A percentile compares a stretch with the other conserved stretches of the same genome.
Evolutionary conservation across 2,888 invertebrate species (phyloP).

Genomic region (Drosophila ochracea): DNA sequence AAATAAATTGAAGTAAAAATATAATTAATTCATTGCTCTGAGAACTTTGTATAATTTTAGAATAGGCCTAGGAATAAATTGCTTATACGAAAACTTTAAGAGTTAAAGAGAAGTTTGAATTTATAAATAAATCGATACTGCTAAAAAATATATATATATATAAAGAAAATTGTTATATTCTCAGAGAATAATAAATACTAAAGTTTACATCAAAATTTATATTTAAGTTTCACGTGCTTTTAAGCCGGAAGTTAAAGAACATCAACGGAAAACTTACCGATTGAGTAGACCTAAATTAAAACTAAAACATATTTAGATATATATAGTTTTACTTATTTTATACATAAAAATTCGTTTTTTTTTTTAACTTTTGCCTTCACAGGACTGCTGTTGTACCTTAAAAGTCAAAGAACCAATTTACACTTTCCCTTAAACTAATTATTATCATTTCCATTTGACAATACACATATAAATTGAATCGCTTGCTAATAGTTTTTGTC

Average conservation of each 20-base stretch:
- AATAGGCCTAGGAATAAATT: not conserved
- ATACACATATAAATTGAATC: not conserved
- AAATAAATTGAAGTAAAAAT: too few species aligned
- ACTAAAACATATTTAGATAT: too few species aligned
- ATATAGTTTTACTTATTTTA: too few species aligned
- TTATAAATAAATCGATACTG: not conserved
- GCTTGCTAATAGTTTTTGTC: accelerated
- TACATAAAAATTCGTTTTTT: too few species aligned
- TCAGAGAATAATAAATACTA: accelerated
- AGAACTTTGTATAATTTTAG: not conserved
- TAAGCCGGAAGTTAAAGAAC: not conserved
- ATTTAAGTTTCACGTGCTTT: not conserved
- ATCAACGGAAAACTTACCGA: too few species aligned
- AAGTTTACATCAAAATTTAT: not conserved
- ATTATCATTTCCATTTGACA: too few species aligned
- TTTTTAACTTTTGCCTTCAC: too few species aligned
- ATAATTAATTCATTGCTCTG: not conserved
- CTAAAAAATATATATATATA: not conserved
- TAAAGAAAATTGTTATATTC: not conserved
- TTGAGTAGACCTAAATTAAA: too few species aligned
- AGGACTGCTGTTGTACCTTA: too few species aligned
- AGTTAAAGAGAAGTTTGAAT: not conserved
- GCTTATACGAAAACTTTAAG: not conserved
- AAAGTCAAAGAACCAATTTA: too few species aligned
- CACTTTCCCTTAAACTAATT: too few species aligned